Evolutionary conservation across 2,888 invertebrate genomes (phyloP), one percentile per base, ranked within the genome.

Genomic region (Nymphalis urticae): DNA sequence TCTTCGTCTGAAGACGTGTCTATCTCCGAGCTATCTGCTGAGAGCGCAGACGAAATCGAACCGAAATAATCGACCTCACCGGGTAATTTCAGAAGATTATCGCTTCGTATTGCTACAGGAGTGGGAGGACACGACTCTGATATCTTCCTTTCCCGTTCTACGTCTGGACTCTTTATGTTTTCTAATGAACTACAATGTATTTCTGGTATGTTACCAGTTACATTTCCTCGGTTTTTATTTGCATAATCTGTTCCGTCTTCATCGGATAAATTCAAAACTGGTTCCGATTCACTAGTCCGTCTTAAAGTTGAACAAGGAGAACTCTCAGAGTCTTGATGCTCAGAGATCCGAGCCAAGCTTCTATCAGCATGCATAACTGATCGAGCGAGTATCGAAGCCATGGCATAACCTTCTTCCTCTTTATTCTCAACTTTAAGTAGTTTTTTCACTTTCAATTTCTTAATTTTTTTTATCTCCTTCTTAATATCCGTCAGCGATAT

Each of bases 301-400:
- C 86, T 83, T 75, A 89, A 72, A 1, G 90, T 90, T 0, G 90
- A 89, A 32, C 82, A 80, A 0, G 91, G 87, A 7, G 93, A 92
- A 62, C 85, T 82, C 70, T 91, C 92, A 0, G 92, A 90, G 78
- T 93, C 93, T 76, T 92, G 93, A 2, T 88, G 88, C 79, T 95
- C 94, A 8, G 93, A 89, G 56, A 95, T 94, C 76, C 93, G 93
- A 71, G 94, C 94, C 19, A 95, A 85, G 79, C 93, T 94, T 6
- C 94, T 93, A 56, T 94, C 93, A 6, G 93, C 94, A 67, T 93
- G 93, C 75, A 95, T 93, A 1, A 95, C 94, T 2, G 95, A 95
- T 71, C 94, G 90, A 10, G 95, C 95, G 21, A 96, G 85, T 60
- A 95, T 89, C 17, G 95, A 94, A 0, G 95, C 95, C 93, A 96